Conservation (phyloP, 2,888 invertebrate species). For the Himalopsyche anomala region DNA sequence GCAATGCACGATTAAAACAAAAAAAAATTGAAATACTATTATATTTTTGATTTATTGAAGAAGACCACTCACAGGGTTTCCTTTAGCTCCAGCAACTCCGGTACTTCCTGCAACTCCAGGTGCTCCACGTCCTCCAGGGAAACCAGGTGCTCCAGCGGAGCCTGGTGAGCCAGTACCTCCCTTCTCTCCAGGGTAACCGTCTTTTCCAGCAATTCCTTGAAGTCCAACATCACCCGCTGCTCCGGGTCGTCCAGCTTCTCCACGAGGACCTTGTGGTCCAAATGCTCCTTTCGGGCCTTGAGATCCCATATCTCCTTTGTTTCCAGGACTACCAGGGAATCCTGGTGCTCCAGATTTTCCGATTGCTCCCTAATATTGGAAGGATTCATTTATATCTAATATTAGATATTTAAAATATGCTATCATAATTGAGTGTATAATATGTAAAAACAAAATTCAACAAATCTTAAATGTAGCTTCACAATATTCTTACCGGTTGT, state of each 20-base stretch:
- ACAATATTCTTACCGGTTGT: constrained; percentile 77
- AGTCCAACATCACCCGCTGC: constrained; percentile 86
- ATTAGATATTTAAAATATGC: too few relatives aligned
- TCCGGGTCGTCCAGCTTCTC: constrained; percentile 88
- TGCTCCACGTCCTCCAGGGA: constrained; percentile 87
- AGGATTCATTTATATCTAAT: background rate
- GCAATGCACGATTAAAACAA: background rate
- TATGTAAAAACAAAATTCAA: background rate
- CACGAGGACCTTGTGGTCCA: constrained; percentile 88
- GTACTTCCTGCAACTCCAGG: constrained; percentile 86
- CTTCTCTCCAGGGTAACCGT: constrained; percentile 89
- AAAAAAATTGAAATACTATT: background rate
- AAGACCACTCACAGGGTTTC: constrained; percentile 78
- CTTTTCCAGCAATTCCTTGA: constrained; percentile 86
- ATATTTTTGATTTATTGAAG: background rate
- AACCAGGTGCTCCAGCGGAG: constrained; percentile 86
- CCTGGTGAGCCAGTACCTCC: constrained; percentile 85
- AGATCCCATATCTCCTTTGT: constrained; percentile 87
- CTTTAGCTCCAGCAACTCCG: constrained; percentile 86
- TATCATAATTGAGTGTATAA: too few relatives aligned
- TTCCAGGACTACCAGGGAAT: constrained; percentile 88
- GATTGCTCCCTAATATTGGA: constrained; percentile 79
- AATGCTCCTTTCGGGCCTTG: constrained; percentile 88
- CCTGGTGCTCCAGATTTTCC: constrained; percentile 92
- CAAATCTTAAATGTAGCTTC: too few relatives aligned